Evolutionary conservation across 2,888 invertebrate genomes (phyloP).

Genomic region (Eupithecia centaureata): DNA sequence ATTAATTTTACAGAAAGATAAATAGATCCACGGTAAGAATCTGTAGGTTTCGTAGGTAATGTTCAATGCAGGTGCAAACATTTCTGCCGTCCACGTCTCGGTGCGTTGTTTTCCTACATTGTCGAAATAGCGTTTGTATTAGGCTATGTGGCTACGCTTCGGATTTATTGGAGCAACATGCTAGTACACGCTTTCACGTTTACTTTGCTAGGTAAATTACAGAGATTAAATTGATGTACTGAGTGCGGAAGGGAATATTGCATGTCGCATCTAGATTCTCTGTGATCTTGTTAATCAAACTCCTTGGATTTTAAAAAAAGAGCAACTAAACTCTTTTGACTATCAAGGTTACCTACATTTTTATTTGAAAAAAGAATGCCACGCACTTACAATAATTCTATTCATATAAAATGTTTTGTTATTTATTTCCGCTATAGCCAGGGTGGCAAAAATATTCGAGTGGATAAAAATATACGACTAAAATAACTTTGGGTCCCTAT

Average conservation of each 20-base stretch:
- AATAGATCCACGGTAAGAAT: not conserved
- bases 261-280: constrained; percentile 22
- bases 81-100: not conserved
- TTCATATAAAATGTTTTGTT: not conserved
- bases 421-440: not conserved
- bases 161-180: constrained; percentile 33
- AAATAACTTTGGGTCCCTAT: not conserved
- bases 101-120: constrained; percentile 10
- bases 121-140: constrained; percentile 31
- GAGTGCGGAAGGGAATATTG: constrained; percentile 11
- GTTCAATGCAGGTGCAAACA: constrained; percentile 8
- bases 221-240: constrained; percentile 14
- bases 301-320: not conserved
- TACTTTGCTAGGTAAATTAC: constrained; percentile 22
- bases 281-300: not conserved
- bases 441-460: not conserved
- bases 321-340: not conserved
- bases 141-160: constrained; percentile 12
- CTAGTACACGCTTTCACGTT: constrained; percentile 33
- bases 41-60: not conserved
- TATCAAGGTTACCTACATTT: too few relatives aligned
- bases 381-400: not conserved
- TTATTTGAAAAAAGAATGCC: not conserved
- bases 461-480: not conserved
- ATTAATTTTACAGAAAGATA: too few relatives aligned